These are phyloP conservation scores for Limnephilus auricula DNA, from an alignment of 2,888 invertebrate species.

Conservation along the genomic window DNA sequence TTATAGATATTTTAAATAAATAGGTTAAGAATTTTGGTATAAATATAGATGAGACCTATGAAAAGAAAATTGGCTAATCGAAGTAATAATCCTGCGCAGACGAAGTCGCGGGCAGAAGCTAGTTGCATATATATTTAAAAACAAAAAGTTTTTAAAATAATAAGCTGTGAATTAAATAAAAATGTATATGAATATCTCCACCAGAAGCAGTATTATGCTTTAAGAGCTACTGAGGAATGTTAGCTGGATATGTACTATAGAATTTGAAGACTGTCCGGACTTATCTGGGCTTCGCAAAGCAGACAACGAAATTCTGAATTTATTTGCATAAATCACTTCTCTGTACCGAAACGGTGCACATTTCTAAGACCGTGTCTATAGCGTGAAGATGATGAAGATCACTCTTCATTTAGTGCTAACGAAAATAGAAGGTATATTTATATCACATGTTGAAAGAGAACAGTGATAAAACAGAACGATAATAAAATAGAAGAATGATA, in stretches of 20 bases:
- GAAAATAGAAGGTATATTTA: neutral
- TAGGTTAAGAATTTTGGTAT: too few relatives aligned
- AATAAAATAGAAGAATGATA: too few relatives aligned
- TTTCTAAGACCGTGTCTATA: slow-evolving; percentile 1
- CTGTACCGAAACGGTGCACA: neutral
- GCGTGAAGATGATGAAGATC: neutral
- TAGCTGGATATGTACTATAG: slow-evolving; percentile 27
- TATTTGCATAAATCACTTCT: slow-evolving; percentile 53
- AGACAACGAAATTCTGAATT: slow-evolving; percentile 51
- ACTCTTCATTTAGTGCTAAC: neutral
- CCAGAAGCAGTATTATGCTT: neutral
- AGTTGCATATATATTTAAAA: too few relatives aligned
- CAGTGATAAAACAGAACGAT: too few relatives aligned
- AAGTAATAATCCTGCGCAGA: too few relatives aligned
- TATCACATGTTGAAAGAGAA: too few relatives aligned
- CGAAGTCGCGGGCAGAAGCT: too few relatives aligned
- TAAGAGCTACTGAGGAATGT: neutral
- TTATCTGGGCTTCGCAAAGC: slow-evolving; percentile 44
- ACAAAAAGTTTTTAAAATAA: too few relatives aligned
- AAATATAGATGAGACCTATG: too few relatives aligned
- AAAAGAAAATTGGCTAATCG: too few relatives aligned
- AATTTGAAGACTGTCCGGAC: slow-evolving; percentile 18
- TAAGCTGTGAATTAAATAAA: too few relatives aligned
- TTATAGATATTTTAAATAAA: too few relatives aligned
- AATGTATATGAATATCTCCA: neutral